phyloP scores from a whole-genome alignment of 2,888 invertebrate species.

The Tortrix viridana region DNA sequence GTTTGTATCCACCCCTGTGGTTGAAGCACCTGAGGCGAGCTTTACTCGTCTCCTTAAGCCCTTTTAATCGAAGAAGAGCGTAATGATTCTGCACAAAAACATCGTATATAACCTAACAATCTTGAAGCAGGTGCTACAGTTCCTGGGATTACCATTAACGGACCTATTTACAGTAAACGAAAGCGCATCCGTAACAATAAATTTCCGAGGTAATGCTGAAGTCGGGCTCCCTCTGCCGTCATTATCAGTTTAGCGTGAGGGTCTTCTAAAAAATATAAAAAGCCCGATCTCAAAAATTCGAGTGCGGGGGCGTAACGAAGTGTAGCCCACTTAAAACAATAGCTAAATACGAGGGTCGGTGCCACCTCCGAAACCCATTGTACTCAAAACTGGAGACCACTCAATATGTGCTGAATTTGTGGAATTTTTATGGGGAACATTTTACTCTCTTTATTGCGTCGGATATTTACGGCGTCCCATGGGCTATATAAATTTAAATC shows the following conservation, averaged over 20 bases:
- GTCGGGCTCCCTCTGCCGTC: slow-evolving; percentile 60
- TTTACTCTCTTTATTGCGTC: slow-evolving; percentile 70
- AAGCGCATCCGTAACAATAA: slow-evolving; percentile 72
- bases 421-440: slow-evolving; percentile 71
- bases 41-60: slow-evolving; percentile 35
- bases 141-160: slow-evolving; percentile 68
- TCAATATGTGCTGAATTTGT: slow-evolving; percentile 80
- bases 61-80: slow-evolving; percentile 34
- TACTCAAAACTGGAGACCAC: slow-evolving; percentile 74
- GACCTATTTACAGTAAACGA: slow-evolving; percentile 68
- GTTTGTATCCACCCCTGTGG: slow-evolving; percentile 48
- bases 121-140: slow-evolving; percentile 65
- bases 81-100: slow-evolving; percentile 43
- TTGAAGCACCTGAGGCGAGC: slow-evolving; percentile 35
- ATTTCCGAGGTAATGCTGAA: slow-evolving; percentile 72
- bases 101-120: slow-evolving; percentile 41
- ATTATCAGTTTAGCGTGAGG: slow-evolving; percentile 81
- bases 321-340: slow-evolving; percentile 82
- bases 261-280: slow-evolving; percentile 74
- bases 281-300: slow-evolving; percentile 72
- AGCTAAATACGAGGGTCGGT: slow-evolving; percentile 78
- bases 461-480: slow-evolving; percentile 71
- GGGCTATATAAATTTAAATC: slow-evolving; percentile 64
- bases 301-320: slow-evolving; percentile 81
- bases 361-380: slow-evolving; percentile 59